A percentile compares a stretch with the other conserved stretches of the same genome.
phyloP scores from a whole-genome alignment of 1,140 invertebrate species.

The Ephestia elutella region DNA sequence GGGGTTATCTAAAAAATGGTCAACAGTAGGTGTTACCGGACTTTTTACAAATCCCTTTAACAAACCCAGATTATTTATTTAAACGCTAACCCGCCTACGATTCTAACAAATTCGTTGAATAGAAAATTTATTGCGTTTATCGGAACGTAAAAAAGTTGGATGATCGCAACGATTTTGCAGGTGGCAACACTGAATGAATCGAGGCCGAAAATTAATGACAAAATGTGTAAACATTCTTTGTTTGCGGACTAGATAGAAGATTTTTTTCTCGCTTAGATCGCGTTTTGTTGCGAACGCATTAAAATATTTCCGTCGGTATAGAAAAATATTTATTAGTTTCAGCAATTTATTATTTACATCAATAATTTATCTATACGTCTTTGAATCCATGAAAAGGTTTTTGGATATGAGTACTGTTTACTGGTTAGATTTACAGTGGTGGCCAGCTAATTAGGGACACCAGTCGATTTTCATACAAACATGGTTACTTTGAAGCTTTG shows the following conservation, averaged over 20 bases:
- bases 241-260: conserved; percentile 23
- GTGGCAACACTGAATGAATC: conserved; percentile 32
- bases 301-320: too few species aligned
- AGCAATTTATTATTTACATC: too few species aligned
- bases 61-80: conserved; percentile 33
- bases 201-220: conserved; percentile 45
- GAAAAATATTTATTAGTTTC: too few species aligned
- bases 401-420: too few species aligned
- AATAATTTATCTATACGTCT: too few species aligned
- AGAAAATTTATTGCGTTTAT: conserved; percentile 59
- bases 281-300: too few species aligned
- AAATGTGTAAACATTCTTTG: conserved; percentile 54
- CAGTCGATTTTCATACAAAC: too few species aligned
- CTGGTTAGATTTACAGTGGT: too few species aligned
- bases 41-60: conserved; percentile 15
- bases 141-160: conserved; percentile 32
- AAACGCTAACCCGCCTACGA: conserved; percentile 50
- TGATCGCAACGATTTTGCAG: conserved; percentile 23
- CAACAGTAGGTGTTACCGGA: conserved; percentile 26
- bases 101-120: conserved; percentile 56
- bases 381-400: too few species aligned
- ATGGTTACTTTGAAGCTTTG: too few species aligned
- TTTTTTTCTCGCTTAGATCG: neutral
- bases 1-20: conserved; percentile 16
- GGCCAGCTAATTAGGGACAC: too few species aligned